Conservation (phyloP, 2,797 vertebrate genomes). For the Myotis planiceps region DNA sequence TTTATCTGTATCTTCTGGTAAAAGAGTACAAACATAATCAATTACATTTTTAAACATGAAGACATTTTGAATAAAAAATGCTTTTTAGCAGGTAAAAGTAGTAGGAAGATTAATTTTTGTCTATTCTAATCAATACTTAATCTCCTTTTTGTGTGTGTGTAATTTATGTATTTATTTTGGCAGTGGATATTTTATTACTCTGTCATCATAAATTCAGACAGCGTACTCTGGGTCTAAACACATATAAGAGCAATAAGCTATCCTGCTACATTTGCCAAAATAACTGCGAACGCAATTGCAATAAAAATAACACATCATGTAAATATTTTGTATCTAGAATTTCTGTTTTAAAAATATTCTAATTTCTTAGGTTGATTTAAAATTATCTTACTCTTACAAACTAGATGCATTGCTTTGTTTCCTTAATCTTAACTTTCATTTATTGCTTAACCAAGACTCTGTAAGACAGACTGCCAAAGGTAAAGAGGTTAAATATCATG, state of each 20-base stretch:
- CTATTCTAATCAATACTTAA: background rate
- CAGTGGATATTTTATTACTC: background rate
- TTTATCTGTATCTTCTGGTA: background rate
- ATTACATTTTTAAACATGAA: slow-evolving; percentile 30
- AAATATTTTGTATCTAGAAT: background rate
- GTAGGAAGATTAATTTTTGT: background rate
- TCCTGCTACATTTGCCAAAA: background rate
- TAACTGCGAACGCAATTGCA: background rate
- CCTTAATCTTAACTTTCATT: slow-evolving; percentile 13
- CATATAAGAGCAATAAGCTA: background rate
- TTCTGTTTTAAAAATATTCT: slow-evolving; percentile 16
- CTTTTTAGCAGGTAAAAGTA: background rate
- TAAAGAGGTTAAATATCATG: background rate
- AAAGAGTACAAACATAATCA: background rate
- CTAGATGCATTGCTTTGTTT: background rate
- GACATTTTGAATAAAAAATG: background rate
- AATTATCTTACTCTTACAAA: background rate
- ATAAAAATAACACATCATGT: background rate
- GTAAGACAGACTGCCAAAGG: background rate
- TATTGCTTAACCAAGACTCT: background rate
- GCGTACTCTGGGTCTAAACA: background rate
- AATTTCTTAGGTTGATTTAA: background rate
- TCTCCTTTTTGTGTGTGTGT: background rate
- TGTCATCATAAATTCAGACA: background rate
- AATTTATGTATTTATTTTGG: slow-evolving; percentile 17